Evolutionary conservation across 2,888 invertebrate species (phyloP).

Genomic region (Dolomedes plantarius): DNA sequence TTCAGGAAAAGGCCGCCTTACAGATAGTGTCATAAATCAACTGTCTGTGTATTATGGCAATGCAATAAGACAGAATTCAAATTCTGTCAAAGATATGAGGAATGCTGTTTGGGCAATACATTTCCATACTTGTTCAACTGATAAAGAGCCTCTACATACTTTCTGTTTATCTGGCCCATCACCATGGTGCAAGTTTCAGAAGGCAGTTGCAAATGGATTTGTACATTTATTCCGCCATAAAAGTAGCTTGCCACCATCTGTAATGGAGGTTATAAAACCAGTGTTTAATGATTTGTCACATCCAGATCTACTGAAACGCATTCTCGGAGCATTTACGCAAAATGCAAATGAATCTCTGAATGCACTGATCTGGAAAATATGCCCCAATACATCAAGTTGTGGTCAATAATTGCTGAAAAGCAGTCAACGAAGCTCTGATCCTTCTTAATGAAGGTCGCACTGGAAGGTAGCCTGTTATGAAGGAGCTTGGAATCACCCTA

Average conservation of each 20-base stretch:
- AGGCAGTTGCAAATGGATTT: background rate
- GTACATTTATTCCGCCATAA: background rate
- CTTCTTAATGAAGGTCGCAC: no score
- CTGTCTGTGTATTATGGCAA: background rate
- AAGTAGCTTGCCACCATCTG: background rate
- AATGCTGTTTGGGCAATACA: slow-evolving; percentile 24
- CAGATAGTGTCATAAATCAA: slow-evolving; percentile 8
- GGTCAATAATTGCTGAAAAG: no score
- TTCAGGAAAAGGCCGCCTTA: slow-evolving; percentile 10
- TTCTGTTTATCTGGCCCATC: background rate
- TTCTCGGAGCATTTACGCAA: no score
- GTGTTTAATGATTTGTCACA: background rate
- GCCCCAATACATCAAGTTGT: no score
- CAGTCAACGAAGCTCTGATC: no score
- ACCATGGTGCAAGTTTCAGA: background rate
- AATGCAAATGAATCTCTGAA: no score
- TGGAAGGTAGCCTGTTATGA: no score
- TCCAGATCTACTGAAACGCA: no score
- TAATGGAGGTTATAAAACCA: slow-evolving; percentile 12
- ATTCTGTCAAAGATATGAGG: background rate
- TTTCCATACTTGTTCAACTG: background rate
- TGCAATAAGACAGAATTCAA: background rate
- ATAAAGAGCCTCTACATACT: background rate
- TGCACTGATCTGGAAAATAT: no score
- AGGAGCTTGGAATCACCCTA: no score